These are phyloP conservation scores for Synanthedon andrenaeformis DNA, from an alignment of 2,888 invertebrate species.

Conservation along the genomic window DNA sequence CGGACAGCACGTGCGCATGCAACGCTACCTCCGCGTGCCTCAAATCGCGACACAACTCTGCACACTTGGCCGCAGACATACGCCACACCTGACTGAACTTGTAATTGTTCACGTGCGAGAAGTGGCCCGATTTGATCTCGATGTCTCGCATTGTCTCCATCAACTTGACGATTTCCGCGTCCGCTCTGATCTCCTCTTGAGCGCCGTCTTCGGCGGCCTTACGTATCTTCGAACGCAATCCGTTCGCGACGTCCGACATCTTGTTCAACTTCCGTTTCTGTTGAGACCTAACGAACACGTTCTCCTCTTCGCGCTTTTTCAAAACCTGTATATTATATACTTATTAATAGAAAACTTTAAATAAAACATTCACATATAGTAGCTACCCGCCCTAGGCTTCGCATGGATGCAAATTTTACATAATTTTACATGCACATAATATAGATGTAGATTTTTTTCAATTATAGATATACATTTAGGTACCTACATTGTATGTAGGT, in stretches of 20 bases:
- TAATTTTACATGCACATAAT: no score
- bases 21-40: conserved; percentile 46
- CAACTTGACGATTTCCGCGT: conserved; percentile 75
- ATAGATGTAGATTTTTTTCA: no score
- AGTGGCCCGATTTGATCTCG: conserved; percentile 77
- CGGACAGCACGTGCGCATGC: conserved; percentile 55
- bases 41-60: conserved; percentile 27
- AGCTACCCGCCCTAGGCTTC: background rate
- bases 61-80: conserved; percentile 41
- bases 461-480: no score
- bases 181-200: conserved; percentile 75
- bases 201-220: conserved; percentile 75
- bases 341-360: background rate
- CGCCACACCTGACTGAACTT: conserved; percentile 69
- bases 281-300: conserved; percentile 80
- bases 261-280: conserved; percentile 83
- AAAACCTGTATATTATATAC: conserved; percentile 62
- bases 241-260: conserved; percentile 78
- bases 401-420: background rate
- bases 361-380: background rate
- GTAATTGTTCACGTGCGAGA: conserved; percentile 74
- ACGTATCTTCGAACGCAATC: conserved; percentile 73
- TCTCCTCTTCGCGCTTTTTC: conserved; percentile 89
- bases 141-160: conserved; percentile 76
- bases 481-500: no score